A percentile compares a stretch with the other conserved stretches of the same genome.
Evolutionary conservation across 2,797 vertebrate species (phyloP).

Genomic region (Delichon dasypus): DNA sequence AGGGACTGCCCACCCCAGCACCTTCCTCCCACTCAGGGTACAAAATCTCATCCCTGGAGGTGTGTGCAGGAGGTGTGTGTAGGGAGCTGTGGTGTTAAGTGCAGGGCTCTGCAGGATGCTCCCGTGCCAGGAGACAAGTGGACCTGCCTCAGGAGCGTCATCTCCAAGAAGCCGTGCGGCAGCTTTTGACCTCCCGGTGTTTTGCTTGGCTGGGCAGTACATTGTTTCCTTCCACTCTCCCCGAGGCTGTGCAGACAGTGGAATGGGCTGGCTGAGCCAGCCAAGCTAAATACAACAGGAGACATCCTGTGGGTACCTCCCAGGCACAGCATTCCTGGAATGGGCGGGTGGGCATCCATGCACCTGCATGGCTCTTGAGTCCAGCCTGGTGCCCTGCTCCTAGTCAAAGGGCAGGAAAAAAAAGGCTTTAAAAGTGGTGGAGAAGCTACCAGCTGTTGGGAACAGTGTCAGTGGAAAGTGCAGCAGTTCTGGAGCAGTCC

Average conservation of each 20-base stretch:
- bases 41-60: neutral
- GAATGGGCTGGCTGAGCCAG: neutral
- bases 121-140: neutral
- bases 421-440: neutral
- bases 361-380: neutral
- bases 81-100: neutral
- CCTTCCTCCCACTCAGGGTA: neutral
- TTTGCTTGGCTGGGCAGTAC: neutral
- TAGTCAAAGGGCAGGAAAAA: neutral
- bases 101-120: neutral
- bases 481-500: neutral
- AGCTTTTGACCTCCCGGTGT: neutral
- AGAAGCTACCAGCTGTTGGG: neutral
- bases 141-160: fast-evolving
- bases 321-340: neutral
- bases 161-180: neutral
- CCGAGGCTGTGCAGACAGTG: neutral
- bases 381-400: neutral
- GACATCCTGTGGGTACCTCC: neutral
- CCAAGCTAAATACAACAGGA: neutral
- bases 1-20: neutral
- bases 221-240: neutral
- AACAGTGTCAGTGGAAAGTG: neutral
- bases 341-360: fast-evolving
- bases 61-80: neutral